These are phyloP conservation scores for Lutraria rhynchaena DNA, from an alignment of 1,140 invertebrate species.

Conservation along the genomic window DNA sequence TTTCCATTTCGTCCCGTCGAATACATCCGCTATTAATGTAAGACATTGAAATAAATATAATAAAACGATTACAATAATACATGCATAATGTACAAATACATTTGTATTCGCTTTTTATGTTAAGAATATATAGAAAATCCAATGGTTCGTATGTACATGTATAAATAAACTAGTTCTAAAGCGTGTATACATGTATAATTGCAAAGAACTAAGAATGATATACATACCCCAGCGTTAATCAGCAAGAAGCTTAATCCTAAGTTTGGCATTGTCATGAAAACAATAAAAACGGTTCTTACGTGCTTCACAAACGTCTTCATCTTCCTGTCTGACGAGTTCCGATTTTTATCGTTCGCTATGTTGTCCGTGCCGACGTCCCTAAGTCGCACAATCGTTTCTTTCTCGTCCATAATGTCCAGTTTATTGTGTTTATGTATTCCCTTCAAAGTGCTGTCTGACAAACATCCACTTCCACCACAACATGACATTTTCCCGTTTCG, in stretches of 20 bases:
- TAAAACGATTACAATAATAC: too few species aligned
- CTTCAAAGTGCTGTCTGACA: not conserved
- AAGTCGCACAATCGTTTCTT: constrained; percentile 32
- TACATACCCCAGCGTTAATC: too few species aligned
- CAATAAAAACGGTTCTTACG: constrained; percentile 17
- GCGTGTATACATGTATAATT: too few species aligned
- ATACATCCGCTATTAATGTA: too few species aligned
- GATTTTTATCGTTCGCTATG: constrained; percentile 39
- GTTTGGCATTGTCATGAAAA: not conserved
- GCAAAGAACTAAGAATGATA: too few species aligned
- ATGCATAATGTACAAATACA: too few species aligned
- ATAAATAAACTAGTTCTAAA: too few species aligned
- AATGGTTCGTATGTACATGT: too few species aligned
- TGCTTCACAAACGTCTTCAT: constrained; percentile 49
- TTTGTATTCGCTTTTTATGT: too few species aligned
- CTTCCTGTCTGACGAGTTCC: not conserved
- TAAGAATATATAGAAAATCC: too few species aligned
- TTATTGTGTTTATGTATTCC: not conserved
- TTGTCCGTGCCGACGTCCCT: constrained; percentile 43
- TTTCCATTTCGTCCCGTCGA: too few species aligned
- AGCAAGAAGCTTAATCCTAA: not conserved
- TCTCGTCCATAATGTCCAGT: not conserved
- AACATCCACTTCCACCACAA: constrained; percentile 8
- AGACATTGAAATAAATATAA: too few species aligned
- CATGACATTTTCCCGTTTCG: not conserved